Conservation (phyloP, 1,140 invertebrate genomes). For the Maconellicoccus hirsutus region DNA sequence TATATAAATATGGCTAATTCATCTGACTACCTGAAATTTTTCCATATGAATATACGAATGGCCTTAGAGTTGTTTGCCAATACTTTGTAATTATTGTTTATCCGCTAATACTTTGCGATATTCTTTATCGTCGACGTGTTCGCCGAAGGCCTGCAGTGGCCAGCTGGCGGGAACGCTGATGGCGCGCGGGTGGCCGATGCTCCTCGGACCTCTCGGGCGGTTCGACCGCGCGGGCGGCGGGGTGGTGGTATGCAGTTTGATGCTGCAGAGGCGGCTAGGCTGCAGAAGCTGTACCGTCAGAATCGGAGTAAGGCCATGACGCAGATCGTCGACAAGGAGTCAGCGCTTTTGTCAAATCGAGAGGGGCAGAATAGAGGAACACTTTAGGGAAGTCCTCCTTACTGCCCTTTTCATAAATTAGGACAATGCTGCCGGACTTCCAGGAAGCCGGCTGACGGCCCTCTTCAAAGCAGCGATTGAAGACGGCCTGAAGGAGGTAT, state of each 20-base stretch:
- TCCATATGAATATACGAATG: too few relatives aligned
- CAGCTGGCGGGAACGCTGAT: too few relatives aligned
- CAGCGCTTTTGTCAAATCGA: not conserved
- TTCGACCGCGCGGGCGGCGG: not conserved
- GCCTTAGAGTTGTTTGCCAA: too few relatives aligned
- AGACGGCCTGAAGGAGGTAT: too few relatives aligned
- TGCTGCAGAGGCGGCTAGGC: not conserved
- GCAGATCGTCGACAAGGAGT: not conserved
- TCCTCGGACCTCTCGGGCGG: not conserved
- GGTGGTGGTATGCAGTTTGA: not conserved
- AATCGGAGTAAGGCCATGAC: not conserved
- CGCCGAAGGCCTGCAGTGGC: not conserved
- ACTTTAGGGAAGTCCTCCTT: not conserved
- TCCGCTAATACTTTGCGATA: too few relatives aligned
- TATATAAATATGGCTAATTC: too few relatives aligned
- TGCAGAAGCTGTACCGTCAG: not conserved
- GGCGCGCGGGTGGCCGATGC: too few relatives aligned
- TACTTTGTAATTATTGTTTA: too few relatives aligned
- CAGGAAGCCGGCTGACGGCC: not conserved
- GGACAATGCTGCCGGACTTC: not conserved
- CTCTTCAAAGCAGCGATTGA: too few relatives aligned
- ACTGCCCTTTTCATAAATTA: too few relatives aligned
- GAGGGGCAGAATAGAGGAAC: not conserved
- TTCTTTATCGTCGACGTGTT: not conserved
- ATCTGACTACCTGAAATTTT: too few relatives aligned